A percentile compares a stretch with the other conserved stretches of the same genome.
These are phyloP conservation scores for Cyclophora albipunctata DNA, from an alignment of 2,888 invertebrate genomes.

Conservation along the genomic window DNA sequence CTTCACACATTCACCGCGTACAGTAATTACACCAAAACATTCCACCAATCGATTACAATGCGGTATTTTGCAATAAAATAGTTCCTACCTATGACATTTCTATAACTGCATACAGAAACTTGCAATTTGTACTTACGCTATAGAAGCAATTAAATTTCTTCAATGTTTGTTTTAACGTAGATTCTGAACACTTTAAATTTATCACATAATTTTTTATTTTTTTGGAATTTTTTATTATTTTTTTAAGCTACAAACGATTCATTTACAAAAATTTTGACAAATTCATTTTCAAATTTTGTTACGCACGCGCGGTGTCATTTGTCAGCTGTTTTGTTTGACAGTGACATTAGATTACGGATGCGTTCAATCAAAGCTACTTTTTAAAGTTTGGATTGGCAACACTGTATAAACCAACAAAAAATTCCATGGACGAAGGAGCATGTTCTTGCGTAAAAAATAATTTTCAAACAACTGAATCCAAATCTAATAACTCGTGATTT, in stretches of 20 bases:
- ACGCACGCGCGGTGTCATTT: slow-evolving; percentile 39
- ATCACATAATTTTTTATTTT: slow-evolving; percentile 55
- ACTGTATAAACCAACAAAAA: too few relatives aligned
- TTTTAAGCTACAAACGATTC: slow-evolving; percentile 25
- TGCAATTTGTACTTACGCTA: slow-evolving; percentile 54
- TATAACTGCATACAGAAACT: slow-evolving; percentile 12
- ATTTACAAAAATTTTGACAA: slow-evolving; percentile 51
- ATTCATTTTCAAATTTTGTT: slow-evolving; percentile 59
- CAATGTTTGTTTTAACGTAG: slow-evolving; percentile 37
- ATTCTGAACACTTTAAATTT: slow-evolving; percentile 35
- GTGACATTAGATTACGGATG: slow-evolving; percentile 16
- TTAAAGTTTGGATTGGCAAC: too few relatives aligned
- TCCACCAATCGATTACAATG: slow-evolving; percentile 56
- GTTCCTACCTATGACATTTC: slow-evolving; percentile 9
- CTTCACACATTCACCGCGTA: background rate
- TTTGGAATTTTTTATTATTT: slow-evolving; percentile 29
- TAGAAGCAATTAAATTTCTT: slow-evolving; percentile 27
- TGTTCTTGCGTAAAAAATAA: too few relatives aligned
- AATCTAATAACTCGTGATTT: too few relatives aligned
- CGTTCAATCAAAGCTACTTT: slow-evolving; percentile 1
- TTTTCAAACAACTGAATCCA: too few relatives aligned
- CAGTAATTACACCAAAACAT: slow-evolving; percentile 22
- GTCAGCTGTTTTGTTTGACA: slow-evolving; percentile 3
- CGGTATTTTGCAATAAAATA: slow-evolving; percentile 37
- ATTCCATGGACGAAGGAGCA: too few relatives aligned